phyloP scores from a whole-genome alignment of 2,888 invertebrate species.

The Balanococcus diminutus region DNA sequence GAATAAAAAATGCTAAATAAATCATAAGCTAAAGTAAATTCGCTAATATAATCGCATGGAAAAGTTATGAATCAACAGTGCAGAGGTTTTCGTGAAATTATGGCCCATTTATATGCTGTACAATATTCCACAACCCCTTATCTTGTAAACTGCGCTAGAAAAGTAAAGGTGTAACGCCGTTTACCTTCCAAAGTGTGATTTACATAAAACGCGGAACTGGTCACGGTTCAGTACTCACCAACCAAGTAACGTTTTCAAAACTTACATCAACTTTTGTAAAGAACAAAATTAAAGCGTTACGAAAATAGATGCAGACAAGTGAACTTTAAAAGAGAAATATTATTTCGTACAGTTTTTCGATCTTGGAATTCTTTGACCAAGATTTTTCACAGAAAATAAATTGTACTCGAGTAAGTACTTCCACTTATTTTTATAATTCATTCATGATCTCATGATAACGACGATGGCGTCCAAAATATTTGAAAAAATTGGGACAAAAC shows the following conservation, averaged over 20 bases:
- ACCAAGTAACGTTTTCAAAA: slow-evolving; percentile 48
- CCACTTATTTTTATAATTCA: too few species aligned
- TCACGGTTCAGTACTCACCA: slow-evolving; percentile 48
- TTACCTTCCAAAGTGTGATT: slow-evolving; percentile 47
- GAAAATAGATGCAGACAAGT: slow-evolving; percentile 47
- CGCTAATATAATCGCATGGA: slow-evolving; percentile 48
- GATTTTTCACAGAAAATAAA: background rate
- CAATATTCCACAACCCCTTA: slow-evolving; percentile 40
- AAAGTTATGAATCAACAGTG: slow-evolving; percentile 50
- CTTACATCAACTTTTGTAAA: slow-evolving; percentile 48
- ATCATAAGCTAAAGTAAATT: slow-evolving; percentile 44
- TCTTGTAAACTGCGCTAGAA: slow-evolving; percentile 38
- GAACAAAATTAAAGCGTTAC: slow-evolving; percentile 47
- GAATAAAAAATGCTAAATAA: background rate
- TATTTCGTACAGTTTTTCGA: background rate
- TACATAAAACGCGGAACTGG: slow-evolving; percentile 52
- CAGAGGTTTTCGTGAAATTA: slow-evolving; percentile 44
- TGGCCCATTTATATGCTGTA: slow-evolving; percentile 45
- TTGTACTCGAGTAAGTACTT: too few species aligned
- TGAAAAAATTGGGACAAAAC: too few species aligned
- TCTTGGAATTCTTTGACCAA: background rate
- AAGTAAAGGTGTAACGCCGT: slow-evolving; percentile 38
- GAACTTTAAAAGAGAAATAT: background rate
- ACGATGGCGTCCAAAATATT: too few species aligned
- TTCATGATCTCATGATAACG: too few species aligned